Evolutionary conservation across 1,140 invertebrate species (phyloP).

Genomic region (Intoshia linei): DNA sequence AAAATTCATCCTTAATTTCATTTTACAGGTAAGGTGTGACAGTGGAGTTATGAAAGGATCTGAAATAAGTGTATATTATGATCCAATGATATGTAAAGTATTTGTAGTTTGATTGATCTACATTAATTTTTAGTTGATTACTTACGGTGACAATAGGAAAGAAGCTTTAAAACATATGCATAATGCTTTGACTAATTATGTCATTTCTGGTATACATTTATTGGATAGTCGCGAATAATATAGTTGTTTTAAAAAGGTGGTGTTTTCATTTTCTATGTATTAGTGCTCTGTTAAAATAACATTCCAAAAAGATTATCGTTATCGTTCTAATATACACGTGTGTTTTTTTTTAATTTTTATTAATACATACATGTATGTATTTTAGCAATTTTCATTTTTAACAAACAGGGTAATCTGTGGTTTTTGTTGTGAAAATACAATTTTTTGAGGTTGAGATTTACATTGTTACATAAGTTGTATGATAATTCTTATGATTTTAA

Average conservation of each 20-base stretch:
- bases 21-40: constrained; percentile 29
- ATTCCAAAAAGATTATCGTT: no score
- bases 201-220: constrained; percentile 28
- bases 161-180: constrained; percentile 30
- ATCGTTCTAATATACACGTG: no score
- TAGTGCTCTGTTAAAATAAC: no score
- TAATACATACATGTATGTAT: no score
- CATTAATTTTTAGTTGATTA: constrained; percentile 24
- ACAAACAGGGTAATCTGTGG: neutral
- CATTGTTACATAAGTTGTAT: no score
- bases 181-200: constrained; percentile 33
- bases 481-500: no score
- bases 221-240: no score
- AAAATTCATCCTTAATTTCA: neutral
- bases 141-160: constrained; percentile 28
- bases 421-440: neutral
- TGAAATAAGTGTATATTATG: constrained; percentile 39
- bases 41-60: constrained; percentile 36
- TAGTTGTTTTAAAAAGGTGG: no score
- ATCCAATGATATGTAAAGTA: constrained; percentile 39
- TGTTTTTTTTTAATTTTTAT: constrained; percentile 6
- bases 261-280: no score
- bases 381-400: neutral
- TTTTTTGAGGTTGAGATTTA: neutral
- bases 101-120: neutral